A percentile compares a stretch with the other conserved stretches of the same genome.
phyloP scores from a whole-genome alignment of 2,888 invertebrate species.

The Rotaria sp. region DNA sequence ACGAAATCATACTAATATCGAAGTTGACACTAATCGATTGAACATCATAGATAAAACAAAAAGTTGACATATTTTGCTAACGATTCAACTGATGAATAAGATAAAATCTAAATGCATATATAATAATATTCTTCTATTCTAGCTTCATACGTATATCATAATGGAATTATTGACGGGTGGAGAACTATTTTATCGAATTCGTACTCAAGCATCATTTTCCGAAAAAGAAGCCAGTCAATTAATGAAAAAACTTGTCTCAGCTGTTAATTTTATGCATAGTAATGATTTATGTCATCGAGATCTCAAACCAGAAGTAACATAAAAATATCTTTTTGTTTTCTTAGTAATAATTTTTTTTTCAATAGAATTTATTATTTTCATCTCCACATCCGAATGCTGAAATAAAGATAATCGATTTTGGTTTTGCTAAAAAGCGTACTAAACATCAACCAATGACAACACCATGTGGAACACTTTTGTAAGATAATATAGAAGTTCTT shows the following conservation, averaged over 20 bases:
- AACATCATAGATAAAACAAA: too few relatives aligned
- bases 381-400: conserved; percentile 60
- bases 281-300: conserved; percentile 81
- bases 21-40: too few relatives aligned
- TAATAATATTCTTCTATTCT: conserved; percentile 43
- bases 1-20: too few relatives aligned
- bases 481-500: neutral
- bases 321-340: neutral
- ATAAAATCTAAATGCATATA: neutral
- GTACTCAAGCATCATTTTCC: conserved; percentile 64
- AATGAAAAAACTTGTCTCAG: conserved; percentile 72
- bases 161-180: conserved; percentile 77
- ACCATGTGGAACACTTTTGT: conserved; percentile 20
- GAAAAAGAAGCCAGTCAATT: conserved; percentile 73
- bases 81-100: too few relatives aligned
- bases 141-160: conserved; percentile 78
- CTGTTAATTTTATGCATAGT: conserved; percentile 75
- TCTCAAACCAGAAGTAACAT: conserved; percentile 77
- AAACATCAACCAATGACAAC: conserved; percentile 26
- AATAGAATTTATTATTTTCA: conserved; percentile 66
- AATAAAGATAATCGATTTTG: conserved; percentile 88
- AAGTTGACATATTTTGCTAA: too few relatives aligned
- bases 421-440: conserved; percentile 71
- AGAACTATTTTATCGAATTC: conserved; percentile 68
- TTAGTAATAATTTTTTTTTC: conserved; percentile 39